These are phyloP conservation scores for Brachypodius melanocephalos DNA, from an alignment of 2,113 vertebrate species.

Conservation along the genomic window DNA sequence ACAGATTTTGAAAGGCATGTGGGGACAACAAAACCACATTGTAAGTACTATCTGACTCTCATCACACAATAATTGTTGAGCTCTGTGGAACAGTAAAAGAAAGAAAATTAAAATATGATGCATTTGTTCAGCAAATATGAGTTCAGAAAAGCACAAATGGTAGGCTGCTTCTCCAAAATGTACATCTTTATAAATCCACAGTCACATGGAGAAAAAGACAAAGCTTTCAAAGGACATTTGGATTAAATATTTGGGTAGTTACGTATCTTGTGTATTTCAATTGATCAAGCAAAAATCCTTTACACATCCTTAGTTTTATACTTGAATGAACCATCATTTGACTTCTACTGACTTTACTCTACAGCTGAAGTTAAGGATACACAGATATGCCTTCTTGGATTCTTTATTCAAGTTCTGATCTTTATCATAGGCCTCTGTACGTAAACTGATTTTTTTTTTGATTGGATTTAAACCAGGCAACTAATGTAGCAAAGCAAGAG, in stretches of 20 bases:
- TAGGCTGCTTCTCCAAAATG: not conserved
- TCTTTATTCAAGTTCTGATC: not conserved
- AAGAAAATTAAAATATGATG: not conserved
- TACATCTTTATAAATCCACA: not conserved
- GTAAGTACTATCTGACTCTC: not conserved
- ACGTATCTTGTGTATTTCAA: not conserved
- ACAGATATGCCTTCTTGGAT: not conserved
- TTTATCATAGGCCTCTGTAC: not conserved
- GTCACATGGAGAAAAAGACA: not conserved
- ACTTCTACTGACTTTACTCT: not conserved
- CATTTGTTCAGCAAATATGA: not conserved
- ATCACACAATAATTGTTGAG: not conserved
- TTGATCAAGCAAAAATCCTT: not conserved
- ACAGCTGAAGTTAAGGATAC: not conserved
- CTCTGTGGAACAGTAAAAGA: not conserved
- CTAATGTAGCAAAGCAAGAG: not conserved
- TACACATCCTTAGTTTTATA: not conserved
- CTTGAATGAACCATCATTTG: not conserved
- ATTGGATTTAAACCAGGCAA: not conserved
- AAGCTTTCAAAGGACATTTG: not conserved
- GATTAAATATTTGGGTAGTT: not conserved
- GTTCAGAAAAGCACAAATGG: not conserved
- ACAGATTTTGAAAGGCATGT: not conserved
- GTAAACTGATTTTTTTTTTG: not conserved
- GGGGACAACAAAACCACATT: not conserved